A percentile compares a stretch with the other conserved stretches of the same genome.
Evolutionary conservation across 2,113 vertebrate genomes (phyloP).

Genomic region (Sardina pilchardus): DNA sequence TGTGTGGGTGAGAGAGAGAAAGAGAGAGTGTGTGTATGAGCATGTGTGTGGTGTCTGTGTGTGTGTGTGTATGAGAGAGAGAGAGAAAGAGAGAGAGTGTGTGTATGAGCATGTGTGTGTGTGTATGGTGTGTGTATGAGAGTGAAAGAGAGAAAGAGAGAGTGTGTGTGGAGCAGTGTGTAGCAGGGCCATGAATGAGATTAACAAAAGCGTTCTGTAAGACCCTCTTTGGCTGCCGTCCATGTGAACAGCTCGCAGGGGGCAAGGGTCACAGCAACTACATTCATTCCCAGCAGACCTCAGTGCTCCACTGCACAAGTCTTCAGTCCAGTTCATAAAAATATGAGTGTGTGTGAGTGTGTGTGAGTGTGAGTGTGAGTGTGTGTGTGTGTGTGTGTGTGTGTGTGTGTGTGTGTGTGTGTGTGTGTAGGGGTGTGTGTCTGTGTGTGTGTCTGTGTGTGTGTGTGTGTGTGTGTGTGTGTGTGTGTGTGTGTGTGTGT

Average conservation of each 20-base stretch:
- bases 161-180: no score
- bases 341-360: not conserved
- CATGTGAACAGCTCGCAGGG: constrained; percentile 96
- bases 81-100: no score
- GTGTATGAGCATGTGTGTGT: no score
- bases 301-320: constrained; percentile 88
- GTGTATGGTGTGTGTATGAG: not conserved
- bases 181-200: constrained; percentile 85
- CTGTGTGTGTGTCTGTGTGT: not conserved
- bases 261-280: constrained; percentile 99
- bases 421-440: constrained; percentile 3
- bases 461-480: not conserved
- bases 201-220: constrained; percentile 99
- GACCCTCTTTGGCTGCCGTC: constrained; percentile 95
- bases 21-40: no score
- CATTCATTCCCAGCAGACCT: constrained; percentile 99
- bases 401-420: no score
- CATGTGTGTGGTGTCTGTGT: no score
- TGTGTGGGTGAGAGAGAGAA: no score
- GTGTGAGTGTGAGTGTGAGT: no score
- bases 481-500: not conserved
- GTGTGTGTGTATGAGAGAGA: no score
- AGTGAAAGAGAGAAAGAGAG: not conserved
- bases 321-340: constrained; percentile 81
- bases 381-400: not conserved